Evolutionary conservation across 2,113 vertebrate species (phyloP), one percentile per base, ranked within the genome.

Genomic region (Marmota monax): DNA sequence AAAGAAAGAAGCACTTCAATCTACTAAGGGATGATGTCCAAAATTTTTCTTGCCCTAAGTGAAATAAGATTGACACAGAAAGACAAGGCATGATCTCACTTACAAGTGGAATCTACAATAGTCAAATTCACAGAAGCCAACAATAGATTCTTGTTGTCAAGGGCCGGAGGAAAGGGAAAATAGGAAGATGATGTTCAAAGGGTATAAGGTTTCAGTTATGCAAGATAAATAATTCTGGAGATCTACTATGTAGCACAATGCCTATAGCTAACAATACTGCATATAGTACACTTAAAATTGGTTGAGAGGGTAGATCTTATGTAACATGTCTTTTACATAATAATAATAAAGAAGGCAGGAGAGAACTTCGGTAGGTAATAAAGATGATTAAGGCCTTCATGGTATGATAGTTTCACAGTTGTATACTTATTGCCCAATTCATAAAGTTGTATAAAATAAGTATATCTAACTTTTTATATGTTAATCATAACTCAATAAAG

Each of bases 1-100:
- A 92, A 27, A n/a, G 1, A 88, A 61, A 83, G 22, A 91, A 96
- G 53, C 10, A 65, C 37, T 78, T 86, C 85, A 58, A 23, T 65
- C 12, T 88, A 20, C 48, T 61, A 37, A 45, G 51, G 65, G n/a
- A 32, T 84, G 11, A 67, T 20, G 76, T 90, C 45, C 88, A 84
- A 87, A 65, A 91, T 84, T 79, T 88, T 77, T 77, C 45, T 82
- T 82, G 39, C 53, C 34, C 42, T 73, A 65, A 80, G 61, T 80
- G 42, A 79, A 91, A 73, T 42, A 80, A 73, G 69, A 22, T 39
- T 72, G 73, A 91, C 63, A 91, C 37, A 91, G 74, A 72, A 95
- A 90, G 7, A 51, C 51, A 91, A 42, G 10, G 2, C 2, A n/a
- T 80, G 80, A 72, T 34, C 22, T 42, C 34, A 51, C 61, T 87